Base-by-base conservation (phyloP, 2,797 vertebrate genomes). In the Spinus pinus region DNA sequence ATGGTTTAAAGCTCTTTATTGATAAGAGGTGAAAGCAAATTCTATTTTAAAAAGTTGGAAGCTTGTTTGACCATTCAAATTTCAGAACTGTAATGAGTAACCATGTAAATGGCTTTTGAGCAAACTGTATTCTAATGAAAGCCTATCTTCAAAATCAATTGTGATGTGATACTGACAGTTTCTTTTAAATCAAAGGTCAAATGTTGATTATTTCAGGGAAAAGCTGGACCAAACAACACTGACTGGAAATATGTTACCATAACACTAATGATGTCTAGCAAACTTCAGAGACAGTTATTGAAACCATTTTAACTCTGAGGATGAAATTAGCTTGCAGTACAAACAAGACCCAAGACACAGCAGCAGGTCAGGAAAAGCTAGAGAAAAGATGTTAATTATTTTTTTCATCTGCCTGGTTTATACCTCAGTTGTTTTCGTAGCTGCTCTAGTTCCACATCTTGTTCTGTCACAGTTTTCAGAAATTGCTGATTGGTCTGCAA, bases 401-500 rank as follows among this genome's bases (percentile, higher is more conserved):
- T 61, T 41, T 90, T 61, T 9, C 12, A 49, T 69, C 50, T 83
- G 37, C 12, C n/a, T 84, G 9, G 46, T 69, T 92, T 81, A 87
- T 98, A 99, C 99, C 99, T 99, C 95, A 99, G 98, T 93, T 99
- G 98, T 82, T 96, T 97, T 67, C 94, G 98, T 27, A 99, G 98
- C 79, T 98, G 97, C 95, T 99, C 98, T 61, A 99, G 98, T 96
- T 99, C 98, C 6, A 71, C 87, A 87, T 97, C 98, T 97, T 99
- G 99, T 60, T 99, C 98, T 21, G 98, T 98, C 94, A 99, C 88
- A 1, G 98, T 98, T 97, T 98, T 98, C 96, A 99, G 96, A 81
- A 99, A 98, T 78, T 99, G 98, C 86, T 99, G 98, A 96, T 99
- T 99, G 61, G 97, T 98, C 99, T 99, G 98, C 12, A 96, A 97